phyloP scores from a whole-genome alignment of 2,888 invertebrate genomes.

The Ernsta delagoae region DNA sequence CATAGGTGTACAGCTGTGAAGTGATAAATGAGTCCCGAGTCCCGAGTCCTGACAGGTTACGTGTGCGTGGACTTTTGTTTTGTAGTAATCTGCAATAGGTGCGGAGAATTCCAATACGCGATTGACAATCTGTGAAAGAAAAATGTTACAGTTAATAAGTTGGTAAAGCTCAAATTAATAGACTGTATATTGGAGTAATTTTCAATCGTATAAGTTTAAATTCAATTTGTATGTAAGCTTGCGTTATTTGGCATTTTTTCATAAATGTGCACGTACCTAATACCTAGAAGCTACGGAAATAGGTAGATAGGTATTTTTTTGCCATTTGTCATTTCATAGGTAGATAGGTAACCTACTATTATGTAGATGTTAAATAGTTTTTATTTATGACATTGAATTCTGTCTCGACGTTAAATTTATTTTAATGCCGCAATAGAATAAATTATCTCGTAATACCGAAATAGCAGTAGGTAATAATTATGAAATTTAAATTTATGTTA shows the following conservation, averaged over 20 bases:
- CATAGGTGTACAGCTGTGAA: constrained; percentile 82
- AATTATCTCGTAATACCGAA: constrained; percentile 9
- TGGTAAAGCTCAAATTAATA: too few relatives aligned
- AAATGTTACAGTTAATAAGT: background rate
- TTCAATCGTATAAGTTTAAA: too few relatives aligned
- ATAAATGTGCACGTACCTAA: too few relatives aligned
- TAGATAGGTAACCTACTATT: background rate
- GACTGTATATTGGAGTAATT: too few relatives aligned
- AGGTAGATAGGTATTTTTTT: too few relatives aligned
- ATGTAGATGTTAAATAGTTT: background rate
- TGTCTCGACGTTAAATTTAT: constrained; percentile 24
- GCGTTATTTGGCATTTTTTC: too few relatives aligned
- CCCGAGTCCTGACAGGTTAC: constrained; percentile 53
- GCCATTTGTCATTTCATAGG: too few relatives aligned
- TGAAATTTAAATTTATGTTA: background rate
- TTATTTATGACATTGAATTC: constrained; percentile 12
- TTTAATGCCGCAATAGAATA: constrained; percentile 26
- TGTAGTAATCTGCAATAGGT: too few relatives aligned
- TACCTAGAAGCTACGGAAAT: too few relatives aligned
- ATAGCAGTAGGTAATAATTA: background rate
- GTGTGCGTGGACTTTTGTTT: constrained; percentile 58
- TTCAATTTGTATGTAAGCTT: too few relatives aligned
- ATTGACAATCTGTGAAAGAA: constrained; percentile 12
- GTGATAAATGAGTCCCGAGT: constrained; percentile 67
- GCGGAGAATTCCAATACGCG: constrained; percentile 1